These are phyloP conservation scores for Hyposoter dolosus DNA, from an alignment of 2,888 invertebrate genomes.

Conservation along the genomic window DNA sequence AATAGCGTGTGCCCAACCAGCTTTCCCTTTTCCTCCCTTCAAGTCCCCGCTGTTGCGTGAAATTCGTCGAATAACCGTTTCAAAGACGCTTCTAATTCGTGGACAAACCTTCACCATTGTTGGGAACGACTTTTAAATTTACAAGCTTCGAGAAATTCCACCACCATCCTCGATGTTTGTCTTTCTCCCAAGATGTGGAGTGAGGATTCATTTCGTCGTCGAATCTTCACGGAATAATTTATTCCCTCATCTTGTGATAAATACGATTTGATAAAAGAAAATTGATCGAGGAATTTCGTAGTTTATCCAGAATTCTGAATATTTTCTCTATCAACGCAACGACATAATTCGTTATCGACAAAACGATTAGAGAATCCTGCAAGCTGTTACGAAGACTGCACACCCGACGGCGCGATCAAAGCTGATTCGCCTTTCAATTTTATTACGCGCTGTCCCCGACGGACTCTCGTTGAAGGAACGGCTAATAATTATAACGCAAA, in stretches of 20 bases:
- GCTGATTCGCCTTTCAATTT: constrained; percentile 49
- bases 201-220: constrained; percentile 23
- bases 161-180: not conserved
- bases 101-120: constrained; percentile 73
- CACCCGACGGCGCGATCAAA: constrained; percentile 26
- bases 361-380: constrained; percentile 44
- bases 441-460: constrained; percentile 51
- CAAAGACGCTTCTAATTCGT: constrained; percentile 73
- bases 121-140: constrained; percentile 10
- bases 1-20: constrained; percentile 58
- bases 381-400: constrained; percentile 37
- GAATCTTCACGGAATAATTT: not conserved
- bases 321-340: constrained; percentile 35
- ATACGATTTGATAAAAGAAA: constrained; percentile 24
- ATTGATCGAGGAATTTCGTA: constrained; percentile 48
- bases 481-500: constrained; percentile 63
- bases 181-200: not conserved
- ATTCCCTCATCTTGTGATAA: not conserved
- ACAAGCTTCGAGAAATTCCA: constrained; percentile 11
- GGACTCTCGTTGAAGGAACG: constrained; percentile 57
- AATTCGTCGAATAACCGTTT: constrained; percentile 73
- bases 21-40: constrained; percentile 57
- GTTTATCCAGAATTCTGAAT: constrained; percentile 32
- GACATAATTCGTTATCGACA: constrained; percentile 60
- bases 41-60: constrained; percentile 65